Percentiles rank a stretch among this genome's conserved stretches.
Conservation (phyloP, 2,113 vertebrate genomes). For the Clarias magur region DNA sequence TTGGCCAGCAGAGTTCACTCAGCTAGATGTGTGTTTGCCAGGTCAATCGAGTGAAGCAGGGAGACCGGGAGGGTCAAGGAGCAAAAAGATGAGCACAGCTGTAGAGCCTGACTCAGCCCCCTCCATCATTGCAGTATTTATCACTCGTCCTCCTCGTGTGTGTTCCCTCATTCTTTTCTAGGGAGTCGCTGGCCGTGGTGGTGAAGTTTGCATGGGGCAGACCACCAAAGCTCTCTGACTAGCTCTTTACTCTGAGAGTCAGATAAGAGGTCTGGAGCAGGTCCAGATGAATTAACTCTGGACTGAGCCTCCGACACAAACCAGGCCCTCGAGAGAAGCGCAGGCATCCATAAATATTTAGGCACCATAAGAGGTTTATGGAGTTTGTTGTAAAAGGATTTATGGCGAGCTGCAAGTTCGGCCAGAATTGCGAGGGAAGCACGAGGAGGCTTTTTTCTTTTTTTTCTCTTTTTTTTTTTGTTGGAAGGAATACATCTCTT, state of each 20-base stretch:
- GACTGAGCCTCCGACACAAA: slow-evolving; percentile 69
- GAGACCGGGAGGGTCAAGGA: slow-evolving; percentile 45
- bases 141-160: slow-evolving; percentile 45
- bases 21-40: slow-evolving; percentile 64
- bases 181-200: slow-evolving; percentile 40
- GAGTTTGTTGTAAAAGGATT: slow-evolving; percentile 81
- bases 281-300: slow-evolving; percentile 70
- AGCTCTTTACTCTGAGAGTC: slow-evolving; percentile 60
- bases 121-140: slow-evolving; percentile 37
- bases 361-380: slow-evolving; percentile 75
- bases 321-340: slow-evolving; percentile 72
- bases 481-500: slow-evolving; percentile 44
- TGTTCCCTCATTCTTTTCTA: slow-evolving; percentile 38
- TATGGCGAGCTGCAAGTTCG: slow-evolving; percentile 68
- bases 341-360: slow-evolving; percentile 80
- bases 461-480: neutral
- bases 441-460: neutral
- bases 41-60: slow-evolving; percentile 66
- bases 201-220: slow-evolving; percentile 50
- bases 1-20: slow-evolving; percentile 67
- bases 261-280: slow-evolving; percentile 72
- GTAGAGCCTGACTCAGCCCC: slow-evolving; percentile 22
- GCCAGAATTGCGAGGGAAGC: slow-evolving; percentile 55
- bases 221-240: slow-evolving; percentile 61
- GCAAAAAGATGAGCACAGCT: slow-evolving; percentile 38